Percentiles rank a stretch among this genome's conserved stretches.
Conservation (phyloP, 2,888 invertebrate genomes). For the Platycheirus rosarum region DNA sequence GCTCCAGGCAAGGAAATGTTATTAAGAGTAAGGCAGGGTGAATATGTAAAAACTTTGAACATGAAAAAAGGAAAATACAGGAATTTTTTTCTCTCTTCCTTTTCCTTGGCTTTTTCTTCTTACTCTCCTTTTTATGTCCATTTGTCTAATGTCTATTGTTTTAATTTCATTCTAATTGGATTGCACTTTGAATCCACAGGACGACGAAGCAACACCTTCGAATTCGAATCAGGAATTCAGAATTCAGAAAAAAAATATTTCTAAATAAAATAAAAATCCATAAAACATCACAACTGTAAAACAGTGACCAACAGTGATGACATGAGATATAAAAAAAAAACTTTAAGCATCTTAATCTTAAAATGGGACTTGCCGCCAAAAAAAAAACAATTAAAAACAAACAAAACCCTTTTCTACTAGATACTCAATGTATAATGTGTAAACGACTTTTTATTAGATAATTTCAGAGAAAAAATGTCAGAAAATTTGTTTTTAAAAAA, state of each 20-base stretch:
- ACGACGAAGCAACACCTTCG: constrained; percentile 32
- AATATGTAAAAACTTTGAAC: constrained; percentile 45
- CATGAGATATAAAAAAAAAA: constrained; percentile 59
- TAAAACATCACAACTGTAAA: constrained; percentile 60
- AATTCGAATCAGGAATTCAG: constrained; percentile 40
- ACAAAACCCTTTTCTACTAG: constrained; percentile 47
- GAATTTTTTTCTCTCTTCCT: constrained; percentile 53
- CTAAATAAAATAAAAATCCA: constrained; percentile 43
- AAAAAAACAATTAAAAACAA: constrained; percentile 36
- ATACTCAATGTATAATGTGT: constrained; percentile 50
- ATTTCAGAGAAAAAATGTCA: constrained; percentile 45
- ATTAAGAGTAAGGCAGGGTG: constrained; percentile 44
- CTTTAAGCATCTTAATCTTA: constrained; percentile 15
- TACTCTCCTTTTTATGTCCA: constrained; percentile 4
- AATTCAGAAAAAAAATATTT: constrained; percentile 4
- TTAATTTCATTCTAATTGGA: constrained; percentile 3
- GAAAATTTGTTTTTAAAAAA: constrained; percentile 58
- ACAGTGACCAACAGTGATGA: constrained; percentile 58
- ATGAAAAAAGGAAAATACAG: constrained; percentile 62
- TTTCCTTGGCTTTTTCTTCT: constrained; percentile 16
- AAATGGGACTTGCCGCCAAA: constrained; percentile 22
- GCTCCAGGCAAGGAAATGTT: constrained; percentile 37
- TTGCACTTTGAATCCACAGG: constrained; percentile 14
- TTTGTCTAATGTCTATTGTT: constrained; percentile 9
- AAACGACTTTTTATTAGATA: constrained; percentile 38